These are phyloP conservation scores for Lampropteryx suffumata DNA, from an alignment of 2,888 invertebrate species.

Conservation along the genomic window DNA sequence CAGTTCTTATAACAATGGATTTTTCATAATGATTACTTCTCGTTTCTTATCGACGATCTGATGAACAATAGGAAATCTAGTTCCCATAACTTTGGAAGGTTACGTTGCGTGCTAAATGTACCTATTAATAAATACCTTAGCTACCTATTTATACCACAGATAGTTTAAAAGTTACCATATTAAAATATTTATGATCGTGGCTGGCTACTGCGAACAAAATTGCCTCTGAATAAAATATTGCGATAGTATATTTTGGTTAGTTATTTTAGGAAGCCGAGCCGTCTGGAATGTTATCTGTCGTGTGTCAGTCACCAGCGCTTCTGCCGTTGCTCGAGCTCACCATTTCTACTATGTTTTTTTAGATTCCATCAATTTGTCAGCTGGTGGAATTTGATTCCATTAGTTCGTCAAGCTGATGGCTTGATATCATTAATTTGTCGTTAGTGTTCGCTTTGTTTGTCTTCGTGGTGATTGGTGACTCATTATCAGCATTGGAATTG, in stretches of 20 bases:
- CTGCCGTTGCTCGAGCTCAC: constrained; percentile 23
- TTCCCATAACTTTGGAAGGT: constrained; percentile 22
- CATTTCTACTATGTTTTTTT: constrained; percentile 5
- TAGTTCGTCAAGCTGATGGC: constrained; percentile 1
- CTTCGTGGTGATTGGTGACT: constrained; percentile 1
- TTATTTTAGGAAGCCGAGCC: constrained; percentile 10
- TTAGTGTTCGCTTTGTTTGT: constrained; percentile 7
- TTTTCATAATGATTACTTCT: constrained; percentile 18
- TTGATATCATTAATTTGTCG: constrained; percentile 9
- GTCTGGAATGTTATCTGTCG: constrained; percentile 33
- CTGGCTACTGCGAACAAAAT: neutral
- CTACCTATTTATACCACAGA: neutral
- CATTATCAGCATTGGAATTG: constrained; percentile 3
- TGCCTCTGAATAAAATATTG: constrained; percentile 10
- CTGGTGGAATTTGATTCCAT: constrained; percentile 7
- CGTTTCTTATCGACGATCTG: constrained; percentile 19
- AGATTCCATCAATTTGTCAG: constrained; percentile 11
- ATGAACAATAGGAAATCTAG: constrained; percentile 16
- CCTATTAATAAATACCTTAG: no score
- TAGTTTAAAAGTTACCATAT: neutral
- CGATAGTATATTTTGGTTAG: constrained; percentile 7
- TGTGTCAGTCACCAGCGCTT: constrained; percentile 31
- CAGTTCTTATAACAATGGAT: constrained; percentile 8
- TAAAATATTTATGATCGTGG: neutral
- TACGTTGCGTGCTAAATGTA: constrained; percentile 6